Evolutionary conservation across 2,888 invertebrate species (phyloP), one percentile per base, ranked within the genome.

Genomic region (Hemicrepidius hirtus): DNA sequence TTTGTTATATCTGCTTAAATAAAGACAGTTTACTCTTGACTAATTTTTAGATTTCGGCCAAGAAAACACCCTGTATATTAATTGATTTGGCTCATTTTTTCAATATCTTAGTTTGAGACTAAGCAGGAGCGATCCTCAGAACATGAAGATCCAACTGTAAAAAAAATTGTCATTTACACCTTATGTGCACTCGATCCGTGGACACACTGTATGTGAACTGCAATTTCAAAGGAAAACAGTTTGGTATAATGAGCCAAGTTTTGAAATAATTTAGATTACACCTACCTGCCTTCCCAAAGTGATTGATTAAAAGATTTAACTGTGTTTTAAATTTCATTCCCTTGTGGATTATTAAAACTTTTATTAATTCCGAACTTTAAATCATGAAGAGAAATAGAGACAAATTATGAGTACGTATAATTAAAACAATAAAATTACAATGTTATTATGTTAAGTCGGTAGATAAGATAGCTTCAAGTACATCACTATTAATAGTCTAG

Each of bases 341-440:
- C 7, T 13, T 6, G n/a, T 13, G 40, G 0, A 13, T 13, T n/a
- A 13, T 13, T 13, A 40, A 40, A 13, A 13, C 4, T 40, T 40
- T 40, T 13, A 3, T 37, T 37, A 37, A 37, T 37, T 37, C n/a
- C 3, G 24, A 24, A 24, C 5, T 24, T 3, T 24, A 24, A 24
- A 3, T 24, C 24, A 32, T 6, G 13, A 13, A 40, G 13, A 40
- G n/a, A 13, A 4, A 40, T 13, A 6, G 40, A 40, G n/a, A 40
- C 40, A 13, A 40, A 40, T 40, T 49, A 16, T 12, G 10, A 4
- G 10, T 32, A 20, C 57, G 57, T 20, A 40, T 37, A 57, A 57
- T 57, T 57, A 57, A 57, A 21, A n/a, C 57, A 57, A 57, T 57
- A 57, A 37, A 57, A 40, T 57, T 57, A 57, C 53, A 53, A 53